Evolutionary conservation across 2,888 invertebrate species (phyloP).

Genomic region (Aphodius granarius): DNA sequence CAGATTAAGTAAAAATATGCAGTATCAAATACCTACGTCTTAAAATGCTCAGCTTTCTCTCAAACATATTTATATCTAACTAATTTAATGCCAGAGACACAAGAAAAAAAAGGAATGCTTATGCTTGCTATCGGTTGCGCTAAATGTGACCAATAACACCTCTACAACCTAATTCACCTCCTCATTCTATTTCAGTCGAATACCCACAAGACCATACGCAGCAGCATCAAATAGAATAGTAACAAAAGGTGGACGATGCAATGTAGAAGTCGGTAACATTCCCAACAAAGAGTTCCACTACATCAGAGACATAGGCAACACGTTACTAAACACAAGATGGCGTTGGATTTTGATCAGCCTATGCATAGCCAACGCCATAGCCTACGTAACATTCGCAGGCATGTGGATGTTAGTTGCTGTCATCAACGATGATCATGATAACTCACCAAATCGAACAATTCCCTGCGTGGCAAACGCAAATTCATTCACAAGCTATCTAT

Average conservation of each 20-base stretch:
- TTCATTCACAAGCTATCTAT: conserved; percentile 44
- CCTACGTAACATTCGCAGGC: conserved; percentile 33
- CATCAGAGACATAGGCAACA: conserved; percentile 61
- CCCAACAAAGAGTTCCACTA: conserved; percentile 42
- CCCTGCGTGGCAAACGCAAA: conserved; percentile 42
- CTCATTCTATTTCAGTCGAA: not conserved
- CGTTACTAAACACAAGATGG: conserved; percentile 74
- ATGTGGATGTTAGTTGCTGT: conserved; percentile 33
- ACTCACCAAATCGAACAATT: conserved; percentile 22
- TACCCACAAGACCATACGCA: conserved; percentile 17
- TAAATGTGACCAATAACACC: too few species aligned
- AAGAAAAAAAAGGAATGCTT: too few species aligned
- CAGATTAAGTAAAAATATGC: too few species aligned
- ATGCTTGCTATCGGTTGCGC: too few species aligned
- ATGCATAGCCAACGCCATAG: conserved; percentile 41
- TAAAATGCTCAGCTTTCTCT: too few species aligned
- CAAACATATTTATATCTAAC: too few species aligned
- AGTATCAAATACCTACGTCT: too few species aligned
- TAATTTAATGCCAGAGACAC: too few species aligned
- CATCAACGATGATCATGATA: conserved; percentile 26
- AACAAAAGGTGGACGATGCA: conserved; percentile 50
- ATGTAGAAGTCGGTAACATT: conserved; percentile 25
- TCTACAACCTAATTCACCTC: too few species aligned
- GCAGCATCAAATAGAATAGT: conserved; percentile 50
- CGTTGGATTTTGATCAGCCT: conserved; percentile 63